Conservation (phyloP, 2,113 vertebrate genomes). For the Mixornis gularis region DNA sequence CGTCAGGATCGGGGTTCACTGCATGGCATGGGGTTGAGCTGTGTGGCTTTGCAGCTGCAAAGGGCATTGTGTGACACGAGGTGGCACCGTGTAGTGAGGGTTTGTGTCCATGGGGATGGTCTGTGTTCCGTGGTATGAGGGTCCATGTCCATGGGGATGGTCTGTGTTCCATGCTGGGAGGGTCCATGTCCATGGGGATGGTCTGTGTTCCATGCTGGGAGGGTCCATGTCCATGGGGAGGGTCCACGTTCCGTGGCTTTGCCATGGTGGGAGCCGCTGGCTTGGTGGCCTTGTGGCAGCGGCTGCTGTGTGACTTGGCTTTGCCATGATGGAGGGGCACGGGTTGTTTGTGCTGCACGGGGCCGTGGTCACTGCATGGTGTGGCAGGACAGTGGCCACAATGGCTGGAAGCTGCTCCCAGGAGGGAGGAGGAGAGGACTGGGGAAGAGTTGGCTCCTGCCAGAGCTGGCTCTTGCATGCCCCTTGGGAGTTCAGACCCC, state of each 20-base stretch:
- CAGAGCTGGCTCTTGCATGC: neutral
- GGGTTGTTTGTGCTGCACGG: neutral
- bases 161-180: no score
- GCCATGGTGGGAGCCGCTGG: neutral
- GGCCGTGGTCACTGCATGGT: fast-evolving
- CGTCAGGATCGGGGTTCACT: fast-evolving
- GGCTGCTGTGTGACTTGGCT: fast-evolving
- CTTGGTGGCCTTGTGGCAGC: neutral
- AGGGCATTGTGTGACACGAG: fast-evolving
- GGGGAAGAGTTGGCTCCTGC: neutral
- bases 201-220: no score
- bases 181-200: neutral
- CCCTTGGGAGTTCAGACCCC: neutral
- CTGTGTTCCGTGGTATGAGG: no score
- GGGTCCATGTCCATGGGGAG: neutral
- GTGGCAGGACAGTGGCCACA: neutral
- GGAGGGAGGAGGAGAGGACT: neutral
- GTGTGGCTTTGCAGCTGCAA: neutral
- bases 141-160: fast-evolving
- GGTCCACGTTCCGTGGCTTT: neutral
- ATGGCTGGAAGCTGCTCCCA: neutral
- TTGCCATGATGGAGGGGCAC: fast-evolving
- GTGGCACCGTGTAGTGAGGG: neutral
- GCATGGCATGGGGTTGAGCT: fast-evolving
- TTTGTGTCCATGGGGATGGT: neutral